Evolutionary conservation across 2,113 vertebrate genomes (phyloP).

Genomic region (Pseudopipra pipra): DNA sequence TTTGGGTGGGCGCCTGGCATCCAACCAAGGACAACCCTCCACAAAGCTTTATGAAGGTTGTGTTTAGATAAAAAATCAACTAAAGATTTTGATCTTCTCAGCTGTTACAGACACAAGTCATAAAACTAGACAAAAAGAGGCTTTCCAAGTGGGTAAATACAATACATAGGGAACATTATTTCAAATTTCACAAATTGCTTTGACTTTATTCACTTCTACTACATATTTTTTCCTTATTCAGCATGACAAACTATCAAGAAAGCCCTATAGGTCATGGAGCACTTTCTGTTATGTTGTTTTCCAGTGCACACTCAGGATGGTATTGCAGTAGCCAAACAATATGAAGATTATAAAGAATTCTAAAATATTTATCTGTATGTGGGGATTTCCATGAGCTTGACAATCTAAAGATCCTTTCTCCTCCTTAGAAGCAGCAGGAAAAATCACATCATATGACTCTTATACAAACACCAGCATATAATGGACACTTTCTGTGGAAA

Average conservation of each 20-base stretch:
- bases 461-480: constrained; percentile 81
- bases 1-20: no score
- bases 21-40: no score
- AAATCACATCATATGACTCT: constrained; percentile 79
- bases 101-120: neutral
- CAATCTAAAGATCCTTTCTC: constrained; percentile 82
- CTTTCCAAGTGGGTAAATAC: neutral
- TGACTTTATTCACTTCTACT: neutral
- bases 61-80: neutral
- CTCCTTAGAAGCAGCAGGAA: constrained; percentile 79
- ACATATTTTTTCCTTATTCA: neutral
- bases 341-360: neutral
- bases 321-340: neutral
- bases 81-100: neutral
- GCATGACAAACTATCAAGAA: neutral
- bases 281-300: neutral
- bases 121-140: neutral
- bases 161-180: neutral
- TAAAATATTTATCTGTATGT: constrained; percentile 72
- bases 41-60: neutral
- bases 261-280: neutral
- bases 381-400: constrained; percentile 76
- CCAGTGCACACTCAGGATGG: neutral
- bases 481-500: constrained; percentile 76
- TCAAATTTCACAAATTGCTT: neutral